Evolutionary conservation across 1,140 invertebrate genomes (phyloP).

Genomic region (Bombus difficillimus): DNA sequence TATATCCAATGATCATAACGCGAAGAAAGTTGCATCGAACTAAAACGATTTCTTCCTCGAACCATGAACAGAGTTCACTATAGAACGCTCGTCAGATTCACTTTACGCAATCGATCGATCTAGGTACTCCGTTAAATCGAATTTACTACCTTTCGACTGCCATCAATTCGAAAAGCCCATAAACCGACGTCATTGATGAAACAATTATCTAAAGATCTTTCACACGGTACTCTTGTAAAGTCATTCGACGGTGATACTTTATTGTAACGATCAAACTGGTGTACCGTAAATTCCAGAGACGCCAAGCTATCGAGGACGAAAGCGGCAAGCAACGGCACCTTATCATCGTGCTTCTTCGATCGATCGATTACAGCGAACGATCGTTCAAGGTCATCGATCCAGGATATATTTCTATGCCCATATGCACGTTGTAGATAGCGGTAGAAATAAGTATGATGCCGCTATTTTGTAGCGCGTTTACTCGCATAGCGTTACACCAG

Average conservation of each 20-base stretch:
- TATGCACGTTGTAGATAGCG: conserved; percentile 3
- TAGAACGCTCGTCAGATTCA: neutral
- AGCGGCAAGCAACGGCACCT: conserved; percentile 38
- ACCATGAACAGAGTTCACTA: neutral
- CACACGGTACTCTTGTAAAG: neutral
- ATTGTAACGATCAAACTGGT: neutral
- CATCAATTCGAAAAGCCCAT: neutral
- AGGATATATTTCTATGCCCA: neutral
- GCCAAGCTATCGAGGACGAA: conserved; percentile 4
- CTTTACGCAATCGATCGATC: neutral
- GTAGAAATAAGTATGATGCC: conserved; percentile 12
- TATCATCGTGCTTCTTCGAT: conserved; percentile 6
- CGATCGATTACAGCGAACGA: conserved; percentile 12
- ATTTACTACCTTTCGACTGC: neutral
- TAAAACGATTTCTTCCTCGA: neutral
- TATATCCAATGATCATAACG: neutral
- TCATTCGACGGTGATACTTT: neutral
- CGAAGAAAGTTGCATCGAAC: neutral
- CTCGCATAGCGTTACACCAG: conserved; percentile 19
- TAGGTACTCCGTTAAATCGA: neutral
- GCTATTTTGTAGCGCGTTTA: conserved; percentile 48
- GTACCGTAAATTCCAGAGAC: neutral
- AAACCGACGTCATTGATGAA: neutral
- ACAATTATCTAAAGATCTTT: neutral
- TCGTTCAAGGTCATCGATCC: conserved; percentile 43